Base-by-base conservation (phyloP, 2,113 vertebrate species). In the Bagarius yarrelli region DNA sequence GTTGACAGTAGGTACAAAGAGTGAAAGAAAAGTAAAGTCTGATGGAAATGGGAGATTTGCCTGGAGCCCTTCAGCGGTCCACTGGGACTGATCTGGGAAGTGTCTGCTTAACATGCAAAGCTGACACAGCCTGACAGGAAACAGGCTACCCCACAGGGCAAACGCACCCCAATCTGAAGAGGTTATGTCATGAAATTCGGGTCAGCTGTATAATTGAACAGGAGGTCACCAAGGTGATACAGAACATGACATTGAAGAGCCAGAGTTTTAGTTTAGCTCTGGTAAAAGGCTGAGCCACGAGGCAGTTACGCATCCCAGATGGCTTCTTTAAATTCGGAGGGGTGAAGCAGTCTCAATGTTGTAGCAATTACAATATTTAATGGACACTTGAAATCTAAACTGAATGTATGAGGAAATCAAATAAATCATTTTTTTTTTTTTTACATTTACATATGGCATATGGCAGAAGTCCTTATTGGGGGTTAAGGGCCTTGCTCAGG, bases 181-280 rank as follows among this genome's bases (percentile, higher is more conserved):
- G 92, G 92, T 92, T 93, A 92, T 90, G 91, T 91, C 92, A 93
- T 93, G 91, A 90, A 90, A 88, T 89, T 86, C 30, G 81, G 90
- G 90, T 92, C 91, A 91, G 88, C 90, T 90, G 89, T 90, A 88
- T 92, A 94, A 93, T 93, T 92, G 90, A 86, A 74, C 87, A 79
- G 0, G 81, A 89, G 92, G 91, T 93, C 93, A 91, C 75, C 21
- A 44, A 83, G 86, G 90, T 87, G 89, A 91, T 90, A 92, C 86
- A 88, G 79, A 90, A 89, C 90, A 72, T 93, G 91, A 93, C 92
- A 91, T 92, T 82, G 88, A 88, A 84, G 86, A 86, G 89, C 89
- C 91, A 89, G 87, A 88, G 89, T 91, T 93, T 92, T 91, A 90
- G 90, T 91, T 85, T 86, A 85, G 81, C 47, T 86, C 82, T 16